A percentile compares a stretch with the other conserved stretches of the same genome.
These are phyloP conservation scores for Halcyon smyrnensis DNA, from an alignment of 2,797 vertebrate genomes.

Conservation along the genomic window DNA sequence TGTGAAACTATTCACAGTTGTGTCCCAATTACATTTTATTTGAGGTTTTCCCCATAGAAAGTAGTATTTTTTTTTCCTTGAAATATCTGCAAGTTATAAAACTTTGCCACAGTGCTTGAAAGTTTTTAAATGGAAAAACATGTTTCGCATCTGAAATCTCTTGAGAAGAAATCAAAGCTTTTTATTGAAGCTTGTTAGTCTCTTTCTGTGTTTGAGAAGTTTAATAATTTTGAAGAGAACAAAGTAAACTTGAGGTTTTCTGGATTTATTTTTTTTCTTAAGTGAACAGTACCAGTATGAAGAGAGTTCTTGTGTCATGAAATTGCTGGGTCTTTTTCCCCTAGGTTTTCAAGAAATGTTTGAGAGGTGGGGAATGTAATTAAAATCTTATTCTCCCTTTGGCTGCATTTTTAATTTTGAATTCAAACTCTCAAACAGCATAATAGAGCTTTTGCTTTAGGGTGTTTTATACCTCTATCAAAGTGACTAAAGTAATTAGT, in stretches of 20 bases:
- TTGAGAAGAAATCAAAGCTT: constrained; percentile 16
- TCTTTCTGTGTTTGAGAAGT: background rate
- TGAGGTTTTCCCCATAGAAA: constrained; percentile 49
- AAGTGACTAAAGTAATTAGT: constrained; percentile 67
- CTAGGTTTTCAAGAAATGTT: constrained; percentile 4
- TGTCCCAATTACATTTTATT: constrained; percentile 45
- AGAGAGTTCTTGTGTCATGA: background rate
- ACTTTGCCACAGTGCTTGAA: constrained; percentile 1
- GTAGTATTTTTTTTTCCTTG: constrained; percentile 1
- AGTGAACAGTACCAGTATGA: background rate
- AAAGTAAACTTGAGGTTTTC: background rate
- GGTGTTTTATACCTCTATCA: constrained; percentile 52
- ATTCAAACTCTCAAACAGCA: constrained; percentile 25
- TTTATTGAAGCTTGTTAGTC: constrained; percentile 4
- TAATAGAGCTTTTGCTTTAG: constrained; percentile 54
- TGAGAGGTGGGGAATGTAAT: constrained; percentile 36
- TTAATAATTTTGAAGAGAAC: constrained; percentile 9
- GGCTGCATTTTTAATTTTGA: constrained; percentile 54
- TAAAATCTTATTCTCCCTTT: constrained; percentile 62
- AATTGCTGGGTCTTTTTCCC: constrained; percentile 21
- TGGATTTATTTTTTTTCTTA: background rate
- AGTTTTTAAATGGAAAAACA: constrained; percentile 28
- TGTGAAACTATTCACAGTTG: constrained; percentile 44
- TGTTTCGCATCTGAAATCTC: constrained; percentile 21
- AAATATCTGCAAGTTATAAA: constrained; percentile 39